Percentiles rank a stretch among this genome's conserved stretches.
Conservation (phyloP, 2,113 vertebrate species). For the Planiliza haematocheilus region DNA sequence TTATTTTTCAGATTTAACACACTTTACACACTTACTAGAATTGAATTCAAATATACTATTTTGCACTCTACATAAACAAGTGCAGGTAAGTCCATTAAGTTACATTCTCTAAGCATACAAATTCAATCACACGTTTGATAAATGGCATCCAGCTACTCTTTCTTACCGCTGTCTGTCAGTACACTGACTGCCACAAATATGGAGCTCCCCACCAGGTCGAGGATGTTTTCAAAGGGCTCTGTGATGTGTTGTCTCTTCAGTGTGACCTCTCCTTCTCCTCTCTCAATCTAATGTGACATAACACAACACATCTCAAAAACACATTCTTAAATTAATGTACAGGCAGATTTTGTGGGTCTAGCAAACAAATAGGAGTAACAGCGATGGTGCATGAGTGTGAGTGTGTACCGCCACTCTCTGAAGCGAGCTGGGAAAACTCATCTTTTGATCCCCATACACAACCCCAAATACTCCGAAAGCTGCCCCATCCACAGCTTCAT, state of each 20-base stretch:
- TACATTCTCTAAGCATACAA: too few species aligned
- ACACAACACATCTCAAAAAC: not conserved
- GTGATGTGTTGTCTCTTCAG: constrained; percentile 62
- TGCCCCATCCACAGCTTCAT: constrained; percentile 73
- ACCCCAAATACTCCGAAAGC: constrained; percentile 88
- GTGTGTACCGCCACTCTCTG: constrained; percentile 71
- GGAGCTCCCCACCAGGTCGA: constrained; percentile 26
- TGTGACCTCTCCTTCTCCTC: constrained; percentile 50
- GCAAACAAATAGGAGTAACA: not conserved
- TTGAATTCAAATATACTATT: too few species aligned
- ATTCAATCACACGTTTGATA: too few species aligned
- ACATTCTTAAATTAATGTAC: not conserved
- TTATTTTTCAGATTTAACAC: too few species aligned
- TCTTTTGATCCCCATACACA: constrained; percentile 59
- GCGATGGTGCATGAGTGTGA: not conserved
- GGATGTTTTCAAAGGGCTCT: constrained; percentile 40
- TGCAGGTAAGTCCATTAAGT: too few species aligned
- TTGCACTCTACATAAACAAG: too few species aligned
- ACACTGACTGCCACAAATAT: constrained; percentile 76
- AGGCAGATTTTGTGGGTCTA: not conserved
- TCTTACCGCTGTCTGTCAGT: constrained; percentile 85
- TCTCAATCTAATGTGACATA: constrained; percentile 46
- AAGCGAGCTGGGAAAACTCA: constrained; percentile 81
- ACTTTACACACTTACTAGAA: too few species aligned
- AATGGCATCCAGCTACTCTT: too few species aligned